phyloP scores from a whole-genome alignment of 2,888 invertebrate genomes.

The Fragum sueziense region DNA sequence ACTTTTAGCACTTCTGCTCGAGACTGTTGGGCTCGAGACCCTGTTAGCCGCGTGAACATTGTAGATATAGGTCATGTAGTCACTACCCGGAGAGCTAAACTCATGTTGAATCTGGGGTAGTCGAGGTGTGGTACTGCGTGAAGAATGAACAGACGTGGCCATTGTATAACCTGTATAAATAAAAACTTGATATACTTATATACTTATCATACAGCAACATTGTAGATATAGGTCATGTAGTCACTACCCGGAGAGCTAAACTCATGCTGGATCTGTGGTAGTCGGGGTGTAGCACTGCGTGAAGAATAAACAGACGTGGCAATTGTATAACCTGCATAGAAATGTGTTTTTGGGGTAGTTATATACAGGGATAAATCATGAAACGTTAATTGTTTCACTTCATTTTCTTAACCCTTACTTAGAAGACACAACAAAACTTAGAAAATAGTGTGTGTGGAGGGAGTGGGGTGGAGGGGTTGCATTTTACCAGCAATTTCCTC shows the following conservation, averaged over 20 bases:
- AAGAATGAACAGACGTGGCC: conserved; percentile 1
- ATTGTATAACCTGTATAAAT: neutral
- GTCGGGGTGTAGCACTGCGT: conserved; percentile 21
- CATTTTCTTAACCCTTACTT: no score
- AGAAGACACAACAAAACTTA: no score
- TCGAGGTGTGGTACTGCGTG: conserved; percentile 21
- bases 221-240: conserved; percentile 39
- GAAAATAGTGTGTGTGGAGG: no score
- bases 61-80: conserved; percentile 42
- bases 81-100: conserved; percentile 53
- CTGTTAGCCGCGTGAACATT: conserved; percentile 7
- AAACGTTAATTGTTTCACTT: no score
- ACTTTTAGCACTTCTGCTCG: conserved; percentile 2
- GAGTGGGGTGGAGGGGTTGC: no score
- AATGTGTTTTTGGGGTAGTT: neutral
- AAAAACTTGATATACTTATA: neutral
- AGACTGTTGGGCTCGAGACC: conserved; percentile 1
- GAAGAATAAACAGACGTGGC: conserved; percentile 5
- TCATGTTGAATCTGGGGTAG: conserved; percentile 41
- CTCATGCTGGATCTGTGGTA: conserved; percentile 38
- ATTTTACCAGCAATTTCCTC: no score
- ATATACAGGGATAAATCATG: neutral
- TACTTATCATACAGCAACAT: no score
- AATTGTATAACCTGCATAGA: neutral
- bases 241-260: conserved; percentile 56